Evolutionary conservation across 2,797 vertebrate genomes (phyloP).

Genomic region (Uromys caudimaculatus): DNA sequence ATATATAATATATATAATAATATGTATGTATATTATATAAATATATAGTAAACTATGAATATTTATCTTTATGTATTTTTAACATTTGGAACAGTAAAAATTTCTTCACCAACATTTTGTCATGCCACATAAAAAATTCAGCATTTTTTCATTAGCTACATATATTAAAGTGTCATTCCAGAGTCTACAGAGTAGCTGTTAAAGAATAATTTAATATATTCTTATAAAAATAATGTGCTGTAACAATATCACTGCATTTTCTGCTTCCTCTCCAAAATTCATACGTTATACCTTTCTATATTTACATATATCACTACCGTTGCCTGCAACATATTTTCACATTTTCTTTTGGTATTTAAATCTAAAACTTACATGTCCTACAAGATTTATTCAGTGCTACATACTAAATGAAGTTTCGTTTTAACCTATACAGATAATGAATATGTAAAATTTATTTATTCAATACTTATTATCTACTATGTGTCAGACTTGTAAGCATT

Average conservation of each 20-base stretch:
- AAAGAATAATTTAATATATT: background rate
- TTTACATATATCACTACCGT: background rate
- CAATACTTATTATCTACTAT: background rate
- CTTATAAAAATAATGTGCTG: background rate
- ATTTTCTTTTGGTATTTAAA: background rate
- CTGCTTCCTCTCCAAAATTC: background rate
- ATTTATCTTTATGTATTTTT: background rate
- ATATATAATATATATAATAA: background rate
- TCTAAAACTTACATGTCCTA: background rate
- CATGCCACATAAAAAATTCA: background rate
- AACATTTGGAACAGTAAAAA: constrained; percentile 9
- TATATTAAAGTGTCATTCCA: background rate
- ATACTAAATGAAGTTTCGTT: background rate
- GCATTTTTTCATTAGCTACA: background rate
- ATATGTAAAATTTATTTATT: background rate
- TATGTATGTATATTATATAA: background rate
- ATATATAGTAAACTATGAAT: background rate
- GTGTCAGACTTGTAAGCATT: background rate
- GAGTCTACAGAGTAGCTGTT: background rate
- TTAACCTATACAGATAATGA: background rate
- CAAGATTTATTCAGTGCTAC: background rate
- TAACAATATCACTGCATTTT: background rate
- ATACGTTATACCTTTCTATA: background rate
- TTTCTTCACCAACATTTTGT: background rate
- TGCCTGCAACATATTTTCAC: background rate